Percentiles rank a stretch among this genome's conserved stretches.
phyloP scores from a whole-genome alignment of 1,140 invertebrate species.

The Hypothenemus hampei region DNA sequence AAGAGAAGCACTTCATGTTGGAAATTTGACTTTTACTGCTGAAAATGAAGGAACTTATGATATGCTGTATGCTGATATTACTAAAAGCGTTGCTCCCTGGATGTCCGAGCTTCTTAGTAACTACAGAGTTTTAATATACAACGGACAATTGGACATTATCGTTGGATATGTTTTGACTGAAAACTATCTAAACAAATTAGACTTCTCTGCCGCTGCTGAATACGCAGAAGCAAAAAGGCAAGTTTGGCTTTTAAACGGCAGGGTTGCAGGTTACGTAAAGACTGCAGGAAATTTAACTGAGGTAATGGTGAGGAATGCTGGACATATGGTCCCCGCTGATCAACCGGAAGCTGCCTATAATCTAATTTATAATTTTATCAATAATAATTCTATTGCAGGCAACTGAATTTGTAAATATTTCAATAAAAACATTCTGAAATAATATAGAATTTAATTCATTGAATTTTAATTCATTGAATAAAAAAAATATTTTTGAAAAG shows the following conservation, averaged over 20 bases:
- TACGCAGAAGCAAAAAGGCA: conserved; percentile 57
- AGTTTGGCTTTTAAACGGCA: conserved; percentile 59
- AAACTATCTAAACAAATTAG: conserved; percentile 60
- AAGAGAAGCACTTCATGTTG: conserved; percentile 49
- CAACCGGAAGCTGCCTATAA: conserved; percentile 71
- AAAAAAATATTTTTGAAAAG: too few relatives aligned
- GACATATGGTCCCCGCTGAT: conserved; percentile 76
- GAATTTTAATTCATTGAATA: too few relatives aligned
- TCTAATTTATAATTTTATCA: conserved; percentile 69
- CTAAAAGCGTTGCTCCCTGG: conserved; percentile 74
- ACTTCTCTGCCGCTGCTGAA: conserved; percentile 57
- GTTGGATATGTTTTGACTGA: conserved; percentile 74
- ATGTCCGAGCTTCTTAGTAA: conserved; percentile 62
- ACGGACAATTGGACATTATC: conserved; percentile 81
- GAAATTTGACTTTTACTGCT: conserved; percentile 48
- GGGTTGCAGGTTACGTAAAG: conserved; percentile 70
- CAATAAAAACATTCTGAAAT: not conserved
- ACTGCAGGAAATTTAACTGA: conserved; percentile 67
- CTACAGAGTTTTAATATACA: conserved; percentile 70
- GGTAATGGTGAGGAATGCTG: conserved; percentile 69
- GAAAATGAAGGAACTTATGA: conserved; percentile 1
- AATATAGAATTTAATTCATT: not conserved
- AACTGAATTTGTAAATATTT: not conserved
- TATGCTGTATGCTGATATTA: conserved; percentile 58
- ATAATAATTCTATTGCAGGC: conserved; percentile 47